Conservation (phyloP, 2,113 vertebrate species). For the Empidonax traillii region DNA sequence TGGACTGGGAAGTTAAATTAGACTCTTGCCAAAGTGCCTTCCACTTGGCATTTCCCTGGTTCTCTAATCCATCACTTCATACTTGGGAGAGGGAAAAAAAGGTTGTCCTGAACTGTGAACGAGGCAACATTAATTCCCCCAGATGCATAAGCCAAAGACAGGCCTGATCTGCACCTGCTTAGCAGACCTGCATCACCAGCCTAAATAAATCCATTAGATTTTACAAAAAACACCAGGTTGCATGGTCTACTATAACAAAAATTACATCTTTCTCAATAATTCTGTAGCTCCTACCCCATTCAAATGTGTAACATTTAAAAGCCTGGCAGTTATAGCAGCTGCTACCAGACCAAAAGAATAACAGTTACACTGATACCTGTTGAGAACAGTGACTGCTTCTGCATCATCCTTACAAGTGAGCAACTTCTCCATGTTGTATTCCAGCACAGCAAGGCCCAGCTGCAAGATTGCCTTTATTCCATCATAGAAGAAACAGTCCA, state of each 20-base stretch:
- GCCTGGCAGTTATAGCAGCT: background rate
- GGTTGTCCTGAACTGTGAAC: background rate
- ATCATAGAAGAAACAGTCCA: conserved; percentile 98
- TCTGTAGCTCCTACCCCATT: background rate
- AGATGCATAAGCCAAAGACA: background rate
- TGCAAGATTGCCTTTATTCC: conserved; percentile 95
- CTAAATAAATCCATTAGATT: background rate
- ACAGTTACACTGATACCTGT: conserved; percentile 78
- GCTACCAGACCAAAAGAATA: background rate
- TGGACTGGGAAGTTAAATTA: background rate
- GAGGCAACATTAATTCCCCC: background rate
- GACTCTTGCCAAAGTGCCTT: background rate
- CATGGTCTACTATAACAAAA: background rate
- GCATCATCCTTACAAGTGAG: conserved; percentile 92
- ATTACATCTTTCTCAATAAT: background rate
- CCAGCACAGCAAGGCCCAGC: conserved; percentile 90
- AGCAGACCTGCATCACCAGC: background rate
- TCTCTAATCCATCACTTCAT: background rate
- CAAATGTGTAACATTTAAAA: background rate
- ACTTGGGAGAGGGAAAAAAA: background rate
- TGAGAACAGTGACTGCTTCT: conserved; percentile 93
- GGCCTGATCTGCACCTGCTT: background rate
- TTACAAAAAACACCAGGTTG: background rate
- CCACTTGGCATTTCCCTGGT: background rate
- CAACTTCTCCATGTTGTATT: conserved; percentile 94